Evolutionary conservation across 2,113 vertebrate genomes (phyloP).

Genomic region (Xiphophorus maculatus): DNA sequence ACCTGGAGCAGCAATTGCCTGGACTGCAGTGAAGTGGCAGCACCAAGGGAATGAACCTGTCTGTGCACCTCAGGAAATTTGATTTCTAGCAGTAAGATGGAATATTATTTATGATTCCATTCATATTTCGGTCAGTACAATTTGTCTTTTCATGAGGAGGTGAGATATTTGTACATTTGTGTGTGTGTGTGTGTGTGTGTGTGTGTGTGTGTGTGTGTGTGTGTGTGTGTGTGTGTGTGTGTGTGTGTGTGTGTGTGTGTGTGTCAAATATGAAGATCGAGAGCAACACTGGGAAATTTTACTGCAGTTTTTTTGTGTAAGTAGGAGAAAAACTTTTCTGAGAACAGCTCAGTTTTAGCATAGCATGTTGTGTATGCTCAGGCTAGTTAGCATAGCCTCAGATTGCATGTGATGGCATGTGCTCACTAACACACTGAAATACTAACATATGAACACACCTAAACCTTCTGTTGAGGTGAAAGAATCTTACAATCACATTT

Average conservation of each 20-base stretch:
- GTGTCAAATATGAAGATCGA: constrained; percentile 11
- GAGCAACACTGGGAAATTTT: not conserved
- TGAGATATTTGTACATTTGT: constrained; percentile 3
- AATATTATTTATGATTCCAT: constrained; percentile 51
- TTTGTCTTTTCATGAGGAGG: constrained; percentile 19
- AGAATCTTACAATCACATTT: no score
- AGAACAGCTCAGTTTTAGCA: not conserved
- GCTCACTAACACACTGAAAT: no score
- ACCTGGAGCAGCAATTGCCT: constrained; percentile 16
- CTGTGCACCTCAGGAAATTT: constrained; percentile 39
- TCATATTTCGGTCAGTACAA: constrained; percentile 45
- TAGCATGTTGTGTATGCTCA: no score
- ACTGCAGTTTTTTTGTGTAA: not conserved
- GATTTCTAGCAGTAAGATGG: constrained; percentile 43
- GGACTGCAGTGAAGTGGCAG: constrained; percentile 18
- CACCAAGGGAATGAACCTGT: constrained; percentile 39
- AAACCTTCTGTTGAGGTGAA: no score
- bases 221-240: not conserved
- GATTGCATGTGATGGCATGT: no score
- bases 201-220: not conserved
- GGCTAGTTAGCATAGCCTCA: no score
- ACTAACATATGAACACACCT: no score
- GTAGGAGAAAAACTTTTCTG: not conserved
- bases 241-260: not conserved
- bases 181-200: no score